A percentile compares a stretch with the other conserved stretches of the same genome.
Conservation (phyloP, 2,113 vertebrate species). For the Tachycineta bicolor region DNA sequence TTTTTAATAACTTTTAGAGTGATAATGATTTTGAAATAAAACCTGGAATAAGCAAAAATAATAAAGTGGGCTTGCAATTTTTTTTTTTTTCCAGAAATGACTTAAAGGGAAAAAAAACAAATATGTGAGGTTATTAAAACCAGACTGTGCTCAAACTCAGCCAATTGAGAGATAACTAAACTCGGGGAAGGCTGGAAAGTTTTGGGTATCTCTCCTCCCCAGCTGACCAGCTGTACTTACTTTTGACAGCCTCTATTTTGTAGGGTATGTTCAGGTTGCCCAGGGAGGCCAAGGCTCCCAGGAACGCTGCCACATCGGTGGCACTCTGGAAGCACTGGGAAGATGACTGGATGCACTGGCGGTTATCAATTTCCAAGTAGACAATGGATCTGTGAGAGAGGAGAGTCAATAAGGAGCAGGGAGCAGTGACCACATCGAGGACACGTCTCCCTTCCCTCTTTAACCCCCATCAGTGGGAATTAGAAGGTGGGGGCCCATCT, state of each 20-base stretch:
- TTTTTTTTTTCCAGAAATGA: not conserved
- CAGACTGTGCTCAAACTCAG: not conserved
- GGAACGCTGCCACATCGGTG: conserved; percentile 90
- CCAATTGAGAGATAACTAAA: not conserved
- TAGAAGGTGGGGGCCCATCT: not conserved
- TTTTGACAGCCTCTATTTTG: conserved; percentile 91
- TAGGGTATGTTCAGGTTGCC: conserved; percentile 92
- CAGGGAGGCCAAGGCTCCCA: conserved; percentile 91
- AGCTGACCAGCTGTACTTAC: conserved; percentile 74
- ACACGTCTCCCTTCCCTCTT: not conserved
- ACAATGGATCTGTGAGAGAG: conserved; percentile 84
- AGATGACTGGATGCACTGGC: conserved; percentile 91
- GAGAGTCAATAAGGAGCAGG: not conserved
- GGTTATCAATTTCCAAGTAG: conserved; percentile 95
- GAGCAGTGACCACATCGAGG: not conserved
- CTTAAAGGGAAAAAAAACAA: not conserved
- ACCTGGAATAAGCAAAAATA: conserved; percentile 39
- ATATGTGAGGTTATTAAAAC: not conserved
- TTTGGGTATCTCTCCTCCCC: not conserved
- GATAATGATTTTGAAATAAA: conserved; percentile 94
- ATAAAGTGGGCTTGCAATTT: not conserved
- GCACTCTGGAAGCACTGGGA: conserved; percentile 93
- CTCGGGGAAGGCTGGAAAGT: not conserved
- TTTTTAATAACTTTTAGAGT: conserved; percentile 54
- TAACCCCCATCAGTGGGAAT: not conserved